Base-by-base conservation (phyloP, 2,113 vertebrate species). In the Abramis brama region DNA sequence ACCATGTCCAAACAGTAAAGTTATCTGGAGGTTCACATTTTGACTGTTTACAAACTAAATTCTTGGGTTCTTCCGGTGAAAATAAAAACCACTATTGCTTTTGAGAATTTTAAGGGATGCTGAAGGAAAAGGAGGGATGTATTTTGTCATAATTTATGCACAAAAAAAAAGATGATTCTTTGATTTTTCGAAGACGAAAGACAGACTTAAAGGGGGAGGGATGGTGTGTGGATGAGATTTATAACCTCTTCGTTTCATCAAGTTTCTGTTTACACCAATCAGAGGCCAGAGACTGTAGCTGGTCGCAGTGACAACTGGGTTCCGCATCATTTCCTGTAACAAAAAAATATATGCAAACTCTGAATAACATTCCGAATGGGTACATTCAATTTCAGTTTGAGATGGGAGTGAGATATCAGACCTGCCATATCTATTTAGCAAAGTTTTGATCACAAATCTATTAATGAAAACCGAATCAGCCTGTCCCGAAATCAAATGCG, bases 1-100 rank as follows among this genome's bases (percentile, higher is more conserved):
- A 39, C 9, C 23, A 71, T 3, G n/a, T 55, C 50, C 45, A 86
- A 87, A 88, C 88, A 86, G 87, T 57, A 57, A 57, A 57, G 19
- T 87, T 21, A 79, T 82, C 36, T 11, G 79, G 86, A 90, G 89
- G 87, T 84, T 77, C 83, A 86, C 27, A 85, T 88, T 43, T 87
- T 27, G 84, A 87, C 88, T 92, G 94, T 94, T 94, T 94, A 94
- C 94, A 92, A 79, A 90, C 33, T 79, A 68, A 86, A 60, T 71
- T 71, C 36, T 36, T 70, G 17, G 33, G 66, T 70, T 70, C 33
- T 71, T 43, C 68, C 21, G 23, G 43, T 71, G 86, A 82, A 85
- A 45, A 43, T 59, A 55, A 74, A 86, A 89, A 90, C 93, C 89
- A 92, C 90, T 92, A 86, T 86, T 62, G 85, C 90, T 70, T 33